Evolutionary conservation across 2,888 invertebrate species (phyloP).

Genomic region (Scrobipalpa costella): DNA sequence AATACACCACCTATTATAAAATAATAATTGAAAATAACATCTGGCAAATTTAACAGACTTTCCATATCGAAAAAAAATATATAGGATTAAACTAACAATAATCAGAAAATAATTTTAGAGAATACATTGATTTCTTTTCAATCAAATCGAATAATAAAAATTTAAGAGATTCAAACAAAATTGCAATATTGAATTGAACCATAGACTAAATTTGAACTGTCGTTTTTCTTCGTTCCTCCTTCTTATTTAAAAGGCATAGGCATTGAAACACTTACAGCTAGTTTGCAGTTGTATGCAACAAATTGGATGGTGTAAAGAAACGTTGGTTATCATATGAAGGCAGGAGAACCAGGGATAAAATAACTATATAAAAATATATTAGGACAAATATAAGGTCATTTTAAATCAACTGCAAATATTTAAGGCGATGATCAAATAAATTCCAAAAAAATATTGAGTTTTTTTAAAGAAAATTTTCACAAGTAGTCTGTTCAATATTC

Average conservation of each 20-base stretch:
- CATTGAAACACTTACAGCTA: neutral
- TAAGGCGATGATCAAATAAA: no score
- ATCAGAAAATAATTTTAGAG: neutral
- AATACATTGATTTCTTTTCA: neutral
- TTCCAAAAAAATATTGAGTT: no score
- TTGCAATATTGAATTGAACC: neutral
- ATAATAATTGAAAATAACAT: slow-evolving; percentile 66
- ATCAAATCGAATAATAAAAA: neutral
- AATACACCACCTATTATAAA: slow-evolving; percentile 67
- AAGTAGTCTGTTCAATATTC: slow-evolving; percentile 23
- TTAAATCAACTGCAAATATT: no score
- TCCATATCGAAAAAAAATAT: slow-evolving; percentile 44
- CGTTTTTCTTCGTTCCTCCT: neutral
- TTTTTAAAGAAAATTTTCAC: no score
- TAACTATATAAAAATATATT: no score
- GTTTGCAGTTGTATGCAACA: no score
- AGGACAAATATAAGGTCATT: no score
- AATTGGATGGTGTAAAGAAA: no score
- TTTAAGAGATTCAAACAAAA: neutral
- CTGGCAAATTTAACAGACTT: slow-evolving; percentile 45
- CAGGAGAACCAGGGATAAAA: no score
- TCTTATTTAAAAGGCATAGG: neutral
- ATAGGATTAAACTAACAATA: slow-evolving; percentile 4
- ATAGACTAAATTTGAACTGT: neutral
- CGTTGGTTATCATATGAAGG: no score